These are phyloP conservation scores for Theristicus caerulescens DNA, from an alignment of 2,113 vertebrate species.

Conservation along the genomic window DNA sequence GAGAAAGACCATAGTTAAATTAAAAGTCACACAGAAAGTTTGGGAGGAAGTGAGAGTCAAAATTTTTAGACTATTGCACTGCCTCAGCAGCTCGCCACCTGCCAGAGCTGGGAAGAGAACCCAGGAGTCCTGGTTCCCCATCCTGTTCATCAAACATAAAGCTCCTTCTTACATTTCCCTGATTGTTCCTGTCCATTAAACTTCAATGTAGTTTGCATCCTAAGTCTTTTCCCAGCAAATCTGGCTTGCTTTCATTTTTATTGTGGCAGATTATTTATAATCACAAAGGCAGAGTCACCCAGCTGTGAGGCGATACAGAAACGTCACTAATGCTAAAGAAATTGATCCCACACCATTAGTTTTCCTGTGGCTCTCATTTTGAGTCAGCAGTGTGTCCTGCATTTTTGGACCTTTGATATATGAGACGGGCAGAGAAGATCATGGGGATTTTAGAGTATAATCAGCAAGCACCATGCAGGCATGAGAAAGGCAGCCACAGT, in stretches of 20 bases:
- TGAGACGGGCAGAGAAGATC: background rate
- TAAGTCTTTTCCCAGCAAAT: background rate
- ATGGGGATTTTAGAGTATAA: background rate
- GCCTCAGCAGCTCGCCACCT: background rate
- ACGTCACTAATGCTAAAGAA: background rate
- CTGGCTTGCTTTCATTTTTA: background rate
- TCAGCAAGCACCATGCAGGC: background rate
- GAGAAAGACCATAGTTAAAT: background rate
- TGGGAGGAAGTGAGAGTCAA: background rate
- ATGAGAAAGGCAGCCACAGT: background rate
- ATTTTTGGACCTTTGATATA: background rate
- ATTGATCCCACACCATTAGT: constrained; percentile 4
- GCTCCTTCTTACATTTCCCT: background rate
- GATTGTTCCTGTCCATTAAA: background rate
- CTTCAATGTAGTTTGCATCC: background rate
- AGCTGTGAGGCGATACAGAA: background rate
- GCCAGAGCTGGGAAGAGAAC: background rate
- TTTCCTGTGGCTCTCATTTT: background rate
- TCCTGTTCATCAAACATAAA: background rate
- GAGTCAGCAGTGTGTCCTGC: background rate
- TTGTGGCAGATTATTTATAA: background rate
- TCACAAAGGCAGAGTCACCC: background rate
- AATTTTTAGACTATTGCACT: background rate
- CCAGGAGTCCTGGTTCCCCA: background rate
- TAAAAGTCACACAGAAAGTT: background rate